phyloP scores from a whole-genome alignment of 2,113 vertebrate species.

The Illadopsis cleaveri region DNA sequence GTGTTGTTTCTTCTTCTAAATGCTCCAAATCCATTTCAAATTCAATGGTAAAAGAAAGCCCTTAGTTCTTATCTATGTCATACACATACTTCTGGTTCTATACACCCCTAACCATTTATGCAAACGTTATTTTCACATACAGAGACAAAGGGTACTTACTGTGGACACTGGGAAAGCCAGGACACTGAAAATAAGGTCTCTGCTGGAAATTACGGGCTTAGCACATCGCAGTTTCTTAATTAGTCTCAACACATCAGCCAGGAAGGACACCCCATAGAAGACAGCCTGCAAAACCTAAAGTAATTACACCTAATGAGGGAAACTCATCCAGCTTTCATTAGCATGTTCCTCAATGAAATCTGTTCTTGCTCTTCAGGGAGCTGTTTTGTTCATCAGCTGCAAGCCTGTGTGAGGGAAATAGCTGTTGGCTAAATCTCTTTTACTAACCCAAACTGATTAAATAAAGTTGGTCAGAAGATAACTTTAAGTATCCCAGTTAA shows the following conservation, averaged over 20 bases:
- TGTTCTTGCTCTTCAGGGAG: slow-evolving; percentile 38
- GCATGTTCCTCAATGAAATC: slow-evolving; percentile 52
- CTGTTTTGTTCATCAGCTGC: neutral
- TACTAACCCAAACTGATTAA: slow-evolving; percentile 59
- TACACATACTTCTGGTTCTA: neutral
- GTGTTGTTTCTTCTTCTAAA: neutral
- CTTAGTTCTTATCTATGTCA: neutral
- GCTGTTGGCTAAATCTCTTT: slow-evolving; percentile 59
- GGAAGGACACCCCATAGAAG: slow-evolving; percentile 75
- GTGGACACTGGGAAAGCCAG: slow-evolving; percentile 75
- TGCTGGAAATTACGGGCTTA: slow-evolving; percentile 66
- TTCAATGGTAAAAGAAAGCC: neutral
- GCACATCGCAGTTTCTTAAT: slow-evolving; percentile 65
- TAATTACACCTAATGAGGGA: slow-evolving; percentile 75
- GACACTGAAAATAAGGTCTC: slow-evolving; percentile 77
- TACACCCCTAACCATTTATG: neutral
- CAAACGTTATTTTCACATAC: neutral
- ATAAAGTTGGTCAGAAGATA: slow-evolving; percentile 45
- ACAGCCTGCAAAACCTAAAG: slow-evolving; percentile 79
- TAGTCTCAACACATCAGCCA: slow-evolving; percentile 74
- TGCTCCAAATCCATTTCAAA: neutral
- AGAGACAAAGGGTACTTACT: slow-evolving; percentile 69
- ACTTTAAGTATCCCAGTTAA: slow-evolving; percentile 54
- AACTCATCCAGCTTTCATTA: slow-evolving; percentile 74
- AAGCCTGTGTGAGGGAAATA: slow-evolving; percentile 14